Evolutionary conservation across 37 sponge, comb jelly and placozoan species (phyloP).

Genomic region (Halisarca cf. caerulea): DNA sequence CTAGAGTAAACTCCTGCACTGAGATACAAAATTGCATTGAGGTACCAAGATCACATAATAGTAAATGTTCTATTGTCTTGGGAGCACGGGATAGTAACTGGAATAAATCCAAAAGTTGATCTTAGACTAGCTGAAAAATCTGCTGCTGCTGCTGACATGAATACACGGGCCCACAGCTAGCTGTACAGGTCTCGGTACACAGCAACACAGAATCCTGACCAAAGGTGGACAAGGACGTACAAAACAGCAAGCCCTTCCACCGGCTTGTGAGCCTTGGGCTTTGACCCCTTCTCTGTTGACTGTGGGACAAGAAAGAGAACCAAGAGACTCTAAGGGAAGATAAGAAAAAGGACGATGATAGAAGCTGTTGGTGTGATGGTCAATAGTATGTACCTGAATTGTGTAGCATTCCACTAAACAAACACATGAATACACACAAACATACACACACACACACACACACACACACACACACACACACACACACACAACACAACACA

Average conservation of each 20-base stretch:
- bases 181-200: constrained; percentile 2
- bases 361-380: background rate
- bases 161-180: background rate
- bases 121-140: background rate
- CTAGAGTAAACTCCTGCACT: too few relatives aligned
- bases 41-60: too few relatives aligned
- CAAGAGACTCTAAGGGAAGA: constrained; percentile 49
- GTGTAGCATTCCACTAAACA: too few relatives aligned
- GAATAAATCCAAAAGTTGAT: background rate
- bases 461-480: too few relatives aligned
- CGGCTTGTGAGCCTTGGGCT: constrained; percentile 71
- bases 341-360: background rate
- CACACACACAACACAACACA: too few relatives aligned
- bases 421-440: too few relatives aligned
- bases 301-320: constrained; percentile 38
- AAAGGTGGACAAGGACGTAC: constrained; percentile 70
- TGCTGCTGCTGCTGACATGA: background rate
- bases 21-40: too few relatives aligned
- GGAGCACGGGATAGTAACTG: background rate
- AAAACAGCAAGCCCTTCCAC: constrained; percentile 68
- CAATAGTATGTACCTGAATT: background rate
- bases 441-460: too few relatives aligned
- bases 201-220: constrained; percentile 42
- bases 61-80: too few relatives aligned
- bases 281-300: constrained; percentile 15